phyloP scores from a whole-genome alignment of 2,888 invertebrate species.

The Lasius fuliginosus region DNA sequence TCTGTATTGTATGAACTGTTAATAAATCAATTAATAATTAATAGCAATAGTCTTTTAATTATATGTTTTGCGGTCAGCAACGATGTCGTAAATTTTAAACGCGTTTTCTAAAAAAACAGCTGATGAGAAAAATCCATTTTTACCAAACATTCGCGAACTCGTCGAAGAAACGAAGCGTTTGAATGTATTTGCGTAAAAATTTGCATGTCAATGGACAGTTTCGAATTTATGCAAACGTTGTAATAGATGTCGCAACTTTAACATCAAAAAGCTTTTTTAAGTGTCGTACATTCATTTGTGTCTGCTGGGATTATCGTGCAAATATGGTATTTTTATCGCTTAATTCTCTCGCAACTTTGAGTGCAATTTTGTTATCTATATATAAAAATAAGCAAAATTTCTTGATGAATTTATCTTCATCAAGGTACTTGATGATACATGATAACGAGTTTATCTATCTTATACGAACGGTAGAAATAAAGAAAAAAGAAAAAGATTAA shows the following conservation, averaged over 20 bases:
- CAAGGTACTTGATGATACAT: not conserved
- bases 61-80: constrained; percentile 57
- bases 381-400: not conserved
- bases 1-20: constrained; percentile 66
- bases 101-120: constrained; percentile 49
- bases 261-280: not conserved
- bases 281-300: not conserved
- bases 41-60: constrained; percentile 70
- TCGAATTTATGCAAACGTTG: not conserved
- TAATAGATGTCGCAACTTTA: not conserved
- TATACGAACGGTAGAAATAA: not conserved
- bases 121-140: constrained; percentile 40
- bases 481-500: not conserved
- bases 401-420: not conserved
- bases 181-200: constrained; percentile 25
- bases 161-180: not conserved
- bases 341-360: not conserved
- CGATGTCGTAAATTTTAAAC: constrained; percentile 58
- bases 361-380: not conserved
- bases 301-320: not conserved
- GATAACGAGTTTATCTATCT: not conserved
- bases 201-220: constrained; percentile 16
- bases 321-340: not conserved
- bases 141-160: not conserved
- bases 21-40: constrained; percentile 59